A percentile compares a stretch with the other conserved stretches of the same genome.
phyloP scores from a whole-genome alignment of 2,797 vertebrate species.

The Pantherophis vulpinus region DNA sequence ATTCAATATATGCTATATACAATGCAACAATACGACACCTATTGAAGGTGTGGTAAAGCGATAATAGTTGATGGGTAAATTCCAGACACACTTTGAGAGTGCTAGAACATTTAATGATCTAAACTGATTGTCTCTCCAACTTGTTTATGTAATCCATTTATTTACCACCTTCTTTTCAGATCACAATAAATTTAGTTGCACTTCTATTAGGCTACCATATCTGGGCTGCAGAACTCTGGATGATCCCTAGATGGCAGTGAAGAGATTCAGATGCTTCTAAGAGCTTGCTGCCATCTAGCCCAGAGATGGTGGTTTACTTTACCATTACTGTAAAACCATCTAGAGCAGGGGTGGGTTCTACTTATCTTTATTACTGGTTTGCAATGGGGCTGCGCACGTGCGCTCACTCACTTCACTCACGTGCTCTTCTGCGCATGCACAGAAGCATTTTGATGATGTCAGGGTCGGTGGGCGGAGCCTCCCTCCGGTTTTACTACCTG shows the following conservation, averaged over 20 bases:
- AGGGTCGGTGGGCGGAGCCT: too few species aligned
- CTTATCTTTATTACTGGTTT: too few species aligned
- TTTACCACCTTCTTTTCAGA: not conserved
- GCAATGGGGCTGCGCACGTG: too few species aligned
- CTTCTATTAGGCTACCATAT: not conserved
- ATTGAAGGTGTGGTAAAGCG: not conserved
- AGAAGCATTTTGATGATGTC: too few species aligned
- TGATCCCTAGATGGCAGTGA: not conserved
- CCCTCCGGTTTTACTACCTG: too few species aligned
- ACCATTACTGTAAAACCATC: not conserved
- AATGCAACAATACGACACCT: not conserved
- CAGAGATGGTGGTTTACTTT: not conserved
- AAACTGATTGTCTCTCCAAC: not conserved
- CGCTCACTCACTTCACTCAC: too few species aligned
- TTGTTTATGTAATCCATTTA: not conserved
- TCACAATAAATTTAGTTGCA: not conserved
- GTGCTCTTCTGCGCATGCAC: too few species aligned
- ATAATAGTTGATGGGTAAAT: not conserved
- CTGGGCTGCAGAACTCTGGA: not conserved
- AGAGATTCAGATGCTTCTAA: not conserved
- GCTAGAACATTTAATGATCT: not conserved
- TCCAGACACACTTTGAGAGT: not conserved
- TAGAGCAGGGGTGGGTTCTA: not conserved
- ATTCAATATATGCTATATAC: not conserved
- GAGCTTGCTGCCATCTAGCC: not conserved